Evolutionary conservation across 2,797 vertebrate species (phyloP).

Genomic region (Smutsia temminckii): DNA sequence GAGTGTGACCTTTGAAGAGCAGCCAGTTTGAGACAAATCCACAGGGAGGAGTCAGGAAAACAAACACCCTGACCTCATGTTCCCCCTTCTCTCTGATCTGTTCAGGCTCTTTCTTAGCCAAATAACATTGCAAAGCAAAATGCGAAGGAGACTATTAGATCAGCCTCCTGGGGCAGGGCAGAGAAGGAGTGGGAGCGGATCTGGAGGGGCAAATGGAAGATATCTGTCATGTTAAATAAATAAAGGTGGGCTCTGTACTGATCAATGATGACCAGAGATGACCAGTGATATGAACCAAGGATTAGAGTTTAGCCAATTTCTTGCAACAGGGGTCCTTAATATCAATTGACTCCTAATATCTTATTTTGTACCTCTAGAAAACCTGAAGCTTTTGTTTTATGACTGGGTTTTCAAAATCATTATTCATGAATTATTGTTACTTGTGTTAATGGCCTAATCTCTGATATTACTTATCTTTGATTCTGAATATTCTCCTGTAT

Average conservation of each 20-base stretch:
- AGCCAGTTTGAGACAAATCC: neutral
- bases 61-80: neutral
- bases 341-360: neutral
- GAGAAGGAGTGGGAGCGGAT: too few species aligned
- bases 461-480: conserved; percentile 11
- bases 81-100: neutral
- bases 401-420: conserved; percentile 14
- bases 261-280: neutral
- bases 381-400: neutral
- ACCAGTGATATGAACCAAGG: neutral
- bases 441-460: neutral
- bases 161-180: neutral
- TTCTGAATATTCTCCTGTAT: neutral
- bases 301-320: neutral
- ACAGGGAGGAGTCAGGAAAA: neutral
- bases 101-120: neutral
- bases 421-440: neutral
- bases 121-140: neutral
- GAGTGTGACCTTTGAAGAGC: neutral
- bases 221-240: neutral
- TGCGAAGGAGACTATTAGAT: neutral
- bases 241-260: neutral
- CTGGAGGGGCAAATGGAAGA: neutral
- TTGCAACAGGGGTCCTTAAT: neutral
- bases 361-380: neutral